Conservation (phyloP, 2,113 vertebrate species). For the Enhydra lutris region DNA sequence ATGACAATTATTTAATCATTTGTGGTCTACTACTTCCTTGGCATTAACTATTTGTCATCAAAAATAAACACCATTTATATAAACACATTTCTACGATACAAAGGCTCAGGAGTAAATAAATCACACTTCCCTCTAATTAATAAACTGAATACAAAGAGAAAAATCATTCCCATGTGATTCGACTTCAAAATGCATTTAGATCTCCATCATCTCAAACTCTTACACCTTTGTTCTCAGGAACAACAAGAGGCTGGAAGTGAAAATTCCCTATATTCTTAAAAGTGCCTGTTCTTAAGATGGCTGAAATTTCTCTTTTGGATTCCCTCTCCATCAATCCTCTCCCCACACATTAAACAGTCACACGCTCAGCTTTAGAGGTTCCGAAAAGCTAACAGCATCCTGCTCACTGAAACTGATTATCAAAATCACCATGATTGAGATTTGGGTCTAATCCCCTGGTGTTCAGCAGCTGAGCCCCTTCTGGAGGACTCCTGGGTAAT, state of each 20-base stretch:
- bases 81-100: slow-evolving; percentile 7
- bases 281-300: background rate
- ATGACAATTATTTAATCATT: slow-evolving; percentile 6
- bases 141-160: slow-evolving; percentile 25
- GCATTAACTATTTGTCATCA: slow-evolving; percentile 14
- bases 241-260: background rate
- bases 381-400: slow-evolving; percentile 41
- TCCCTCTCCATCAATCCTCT: background rate
- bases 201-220: background rate
- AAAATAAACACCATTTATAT: slow-evolving; percentile 38
- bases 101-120: slow-evolving; percentile 32
- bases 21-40: background rate
- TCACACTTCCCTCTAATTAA: background rate
- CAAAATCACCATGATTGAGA: slow-evolving; percentile 76
- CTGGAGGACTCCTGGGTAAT: slow-evolving; percentile 55
- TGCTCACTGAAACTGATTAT: slow-evolving; percentile 58
- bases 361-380: slow-evolving; percentile 47
- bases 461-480: slow-evolving; percentile 71
- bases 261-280: background rate
- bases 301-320: background rate
- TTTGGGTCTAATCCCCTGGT: slow-evolving; percentile 59
- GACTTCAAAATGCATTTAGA: slow-evolving; percentile 19
- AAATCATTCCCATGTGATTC: background rate
- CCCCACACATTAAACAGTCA: background rate
- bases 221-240: background rate